These are phyloP conservation scores for Parnassius orleans DNA, from an alignment of 2,888 invertebrate genomes.

Conservation along the genomic window DNA sequence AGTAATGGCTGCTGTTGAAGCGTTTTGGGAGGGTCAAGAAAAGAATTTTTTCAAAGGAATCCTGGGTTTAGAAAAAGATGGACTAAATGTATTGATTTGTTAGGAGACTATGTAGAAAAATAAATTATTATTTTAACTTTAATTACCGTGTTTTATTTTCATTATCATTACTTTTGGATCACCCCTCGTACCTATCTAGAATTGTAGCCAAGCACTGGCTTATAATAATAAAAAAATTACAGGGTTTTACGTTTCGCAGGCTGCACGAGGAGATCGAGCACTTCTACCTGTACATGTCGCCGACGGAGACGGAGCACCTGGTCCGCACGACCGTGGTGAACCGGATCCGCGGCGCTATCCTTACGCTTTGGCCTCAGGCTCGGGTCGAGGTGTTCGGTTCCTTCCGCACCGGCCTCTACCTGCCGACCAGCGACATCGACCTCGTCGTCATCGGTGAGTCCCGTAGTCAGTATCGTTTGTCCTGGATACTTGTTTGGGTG, in stretches of 20 bases:
- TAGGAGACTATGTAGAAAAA: too few species aligned
- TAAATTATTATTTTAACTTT: too few species aligned
- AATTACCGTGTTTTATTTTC: too few species aligned
- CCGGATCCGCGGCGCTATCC: conserved; percentile 93
- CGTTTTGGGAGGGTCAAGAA: too few species aligned
- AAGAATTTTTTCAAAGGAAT: too few species aligned
- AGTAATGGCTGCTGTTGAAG: too few species aligned
- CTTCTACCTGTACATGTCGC: conserved; percentile 97
- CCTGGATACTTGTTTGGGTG: too few species aligned
- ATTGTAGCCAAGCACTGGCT: too few species aligned
- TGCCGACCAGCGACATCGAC: conserved; percentile 95
- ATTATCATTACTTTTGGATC: too few species aligned
- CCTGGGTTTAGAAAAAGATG: too few species aligned
- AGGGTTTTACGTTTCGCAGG: conserved; percentile 69
- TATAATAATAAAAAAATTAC: not conserved
- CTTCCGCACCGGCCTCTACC: conserved; percentile 97
- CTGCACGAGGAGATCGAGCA: conserved; percentile 98
- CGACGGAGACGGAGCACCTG: conserved; percentile 93
- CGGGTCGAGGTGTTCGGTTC: conserved; percentile 99
- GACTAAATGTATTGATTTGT: too few species aligned
- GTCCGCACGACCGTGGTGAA: conserved; percentile 94
- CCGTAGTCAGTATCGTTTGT: not conserved
- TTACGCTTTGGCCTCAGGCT: conserved; percentile 95
- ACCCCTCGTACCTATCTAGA: too few species aligned
- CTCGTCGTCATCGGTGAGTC: conserved; percentile 82